These are phyloP conservation scores for Augiades crinisus DNA, from an alignment of 2,888 invertebrate species.

Conservation along the genomic window DNA sequence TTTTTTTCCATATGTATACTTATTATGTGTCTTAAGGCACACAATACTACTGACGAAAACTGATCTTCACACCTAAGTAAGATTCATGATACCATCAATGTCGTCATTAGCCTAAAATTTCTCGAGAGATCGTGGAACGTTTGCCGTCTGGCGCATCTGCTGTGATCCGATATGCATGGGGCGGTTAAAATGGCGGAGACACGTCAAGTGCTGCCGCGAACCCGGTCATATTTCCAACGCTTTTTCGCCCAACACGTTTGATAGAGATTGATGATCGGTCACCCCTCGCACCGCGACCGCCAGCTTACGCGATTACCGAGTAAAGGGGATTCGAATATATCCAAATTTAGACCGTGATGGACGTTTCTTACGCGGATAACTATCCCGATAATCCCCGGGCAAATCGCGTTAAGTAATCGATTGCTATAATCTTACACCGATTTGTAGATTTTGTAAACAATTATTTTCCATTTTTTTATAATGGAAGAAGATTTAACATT, in stretches of 20 bases:
- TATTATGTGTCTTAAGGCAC: no score
- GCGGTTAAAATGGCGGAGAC: slow-evolving; percentile 17
- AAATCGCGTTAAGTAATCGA: slow-evolving; percentile 22
- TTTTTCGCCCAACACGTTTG: slow-evolving; percentile 63
- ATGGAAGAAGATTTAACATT: no score
- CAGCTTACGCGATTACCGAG: slow-evolving; percentile 67
- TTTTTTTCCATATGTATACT: no score
- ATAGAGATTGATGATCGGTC: slow-evolving; percentile 77
- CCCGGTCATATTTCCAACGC: slow-evolving; percentile 65
- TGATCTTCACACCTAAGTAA: no score
- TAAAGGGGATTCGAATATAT: slow-evolving; percentile 75
- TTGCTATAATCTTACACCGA: not conserved
- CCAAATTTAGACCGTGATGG: slow-evolving; percentile 76
- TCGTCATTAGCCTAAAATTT: slow-evolving; percentile 1
- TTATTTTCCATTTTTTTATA: not conserved
- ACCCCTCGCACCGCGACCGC: slow-evolving; percentile 41
- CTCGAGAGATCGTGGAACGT: slow-evolving; percentile 4
- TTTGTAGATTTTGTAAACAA: not conserved
- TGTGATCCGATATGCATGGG: slow-evolving; percentile 16
- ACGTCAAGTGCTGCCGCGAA: slow-evolving; percentile 17
- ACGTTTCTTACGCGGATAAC: slow-evolving; percentile 61
- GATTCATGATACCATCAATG: slow-evolving; percentile 4
- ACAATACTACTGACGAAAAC: no score
- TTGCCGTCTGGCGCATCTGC: slow-evolving; percentile 5
- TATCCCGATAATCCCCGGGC: slow-evolving; percentile 32